Base-by-base conservation (phyloP, 2,888 invertebrate genomes). In the Cephus rjabovi region DNA sequence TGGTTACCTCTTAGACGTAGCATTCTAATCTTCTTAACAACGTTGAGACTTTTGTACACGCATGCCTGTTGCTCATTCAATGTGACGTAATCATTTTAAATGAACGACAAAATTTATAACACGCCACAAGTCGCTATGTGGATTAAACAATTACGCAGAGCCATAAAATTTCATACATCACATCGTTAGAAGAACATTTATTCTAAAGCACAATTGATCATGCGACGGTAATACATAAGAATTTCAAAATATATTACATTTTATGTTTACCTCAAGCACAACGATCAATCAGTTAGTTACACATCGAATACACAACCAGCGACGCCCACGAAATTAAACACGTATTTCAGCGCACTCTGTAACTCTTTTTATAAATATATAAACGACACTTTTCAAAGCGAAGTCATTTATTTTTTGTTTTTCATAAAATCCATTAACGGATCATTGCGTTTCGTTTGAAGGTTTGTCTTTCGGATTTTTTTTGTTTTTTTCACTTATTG, bases 41-140 rank as follows among this genome's bases (percentile, higher is more conserved):
- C 82, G 78, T 76, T 76, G 31, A 34, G 37, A 76, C 83, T 84
- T 83, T 86, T 85, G 82, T 86, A 85, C 86, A 84, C 86, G 88
- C 87, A 88, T 88, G 87, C 86, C 86, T 86, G 86, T 83, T 88
- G 84, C 86, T 88, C 85, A 83, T 83, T 82, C 85, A 76, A 79
- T 76, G 70, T 76, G 11, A 37, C 56, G 76, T 71, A 74, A 33
- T 74, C 12, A 71, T 71, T 71, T 30, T 56, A 56, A 23, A 56
- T 9, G 56, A 23, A 56, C 56, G 56, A 56, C 23, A 23, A 56
- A 56, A 23, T 2, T 56, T 23, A 56, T 56, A 56, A 56, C 56
- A 56, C 56, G 56, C 15, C 23, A 56, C 56, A 23, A 56, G 23
- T 56, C 2, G 56, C 56, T 23, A 6, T 23, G 3, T 2, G 15